Evolutionary conservation across 23 tunicate species (phyloP), one percentile per base, ranked within the genome.

Genomic region (Clavelina lepadiformis): DNA sequence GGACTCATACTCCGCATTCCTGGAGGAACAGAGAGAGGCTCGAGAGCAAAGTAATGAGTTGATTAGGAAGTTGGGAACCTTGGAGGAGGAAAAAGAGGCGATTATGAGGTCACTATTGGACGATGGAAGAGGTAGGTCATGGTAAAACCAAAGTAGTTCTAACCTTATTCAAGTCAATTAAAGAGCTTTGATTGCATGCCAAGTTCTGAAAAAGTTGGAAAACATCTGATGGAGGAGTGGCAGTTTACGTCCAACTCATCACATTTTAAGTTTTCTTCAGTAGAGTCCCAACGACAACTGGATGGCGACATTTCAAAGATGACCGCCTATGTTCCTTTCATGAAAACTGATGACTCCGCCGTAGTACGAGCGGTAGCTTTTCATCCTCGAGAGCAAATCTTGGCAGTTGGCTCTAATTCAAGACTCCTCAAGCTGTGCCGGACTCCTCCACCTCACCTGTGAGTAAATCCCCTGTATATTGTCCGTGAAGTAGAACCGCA

Each of bases 371-470:
- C 83, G 0, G 71, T 84, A n/a, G 78, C 77, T 19, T 84, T 84
- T 35, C 83, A 84, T 56, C 93, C 93, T 2, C 38, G 65, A 22
- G 78, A 74, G n/a, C 71, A 69, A 15, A 78, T 76, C 32, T 67
- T 60, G 32, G 83, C 83, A n/a, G 74, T 84, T 33, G 93, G 93
- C 8, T 75, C 82, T 13, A 84, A 84, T 34, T 70, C 84, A n/a
- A 68, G 55, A 52, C 54, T 33, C 0, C 51, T 84, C 28, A 69
- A 81, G 31, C 23, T 84, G 18, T 84, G 93, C 3, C 51, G 55
- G 36, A 38, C 46, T 24, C 47, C 50, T 25, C 29, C 15, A 5
- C 32, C 49, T 41, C 49, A 41, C 49, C 15, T 41, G 49, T 41
- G 49, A 8, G 49, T 41, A 41, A 11, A 41, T 41, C 13, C 11